Evolutionary conservation across 2,797 vertebrate species (phyloP), one percentile per base, ranked within the genome.

Genomic region (Austrolebias charrua): DNA sequence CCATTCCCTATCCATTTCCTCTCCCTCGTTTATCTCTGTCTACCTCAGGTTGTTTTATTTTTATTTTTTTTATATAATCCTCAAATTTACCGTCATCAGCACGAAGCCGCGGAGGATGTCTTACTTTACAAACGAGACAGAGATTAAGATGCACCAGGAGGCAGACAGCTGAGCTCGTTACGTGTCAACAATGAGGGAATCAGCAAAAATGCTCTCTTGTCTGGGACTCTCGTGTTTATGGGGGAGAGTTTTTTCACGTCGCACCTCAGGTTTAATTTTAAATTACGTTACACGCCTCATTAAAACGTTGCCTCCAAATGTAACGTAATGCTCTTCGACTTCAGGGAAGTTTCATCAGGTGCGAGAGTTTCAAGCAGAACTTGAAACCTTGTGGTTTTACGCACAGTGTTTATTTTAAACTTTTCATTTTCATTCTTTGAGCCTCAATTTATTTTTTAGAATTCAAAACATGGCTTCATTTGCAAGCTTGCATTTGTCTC

Each of bases 11-110:
- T 73, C 75, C 71, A 50, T 78, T 80, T 71, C 65, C 71, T 51
- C 54, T 0, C 24, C 49, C 72, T 71, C 75, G 60, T 87, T 81
- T 52, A 57, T 88, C 83, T 79, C 62, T 50, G 78, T 85, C 76
- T 20, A 67, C 79, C 78, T 67, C 70, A 53, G 83, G 80, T 79
- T 74, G 61, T 50, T 62, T 66, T 51, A 28, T 55, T 43, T 44
- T 57, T 59, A 11, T 43, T 31, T 51, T 33, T 35, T n/a, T 31
- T 33, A 28, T 44, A 47, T 56, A 78, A 69, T 24, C 40, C 65
- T 65, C 50, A 53, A 58, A 83, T 78, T 69, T 71, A 68, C 79
- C 75, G 80, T 81, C 80, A 79, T 77, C 81, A 66, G 72, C 62
- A 18, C 42, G n/a, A 60, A 66, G 68, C 69, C 53, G 61, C 33